phyloP scores from a whole-genome alignment of 2,113 vertebrate species.

The Pollachius pollachius region DNA sequence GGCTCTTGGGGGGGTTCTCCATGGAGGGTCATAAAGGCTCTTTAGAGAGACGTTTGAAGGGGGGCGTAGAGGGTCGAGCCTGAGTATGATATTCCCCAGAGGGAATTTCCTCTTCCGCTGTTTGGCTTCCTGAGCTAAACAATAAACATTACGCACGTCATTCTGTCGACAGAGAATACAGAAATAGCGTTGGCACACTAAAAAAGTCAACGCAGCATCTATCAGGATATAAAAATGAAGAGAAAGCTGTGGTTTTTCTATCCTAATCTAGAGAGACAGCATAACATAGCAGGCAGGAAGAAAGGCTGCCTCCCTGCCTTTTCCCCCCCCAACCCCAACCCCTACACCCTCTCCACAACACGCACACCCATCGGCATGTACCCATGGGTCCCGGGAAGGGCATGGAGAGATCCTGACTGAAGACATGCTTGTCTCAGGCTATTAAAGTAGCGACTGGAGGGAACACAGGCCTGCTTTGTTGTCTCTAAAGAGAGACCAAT shows the following conservation, averaged over 20 bases:
- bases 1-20: conserved; percentile 40
- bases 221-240: conserved; percentile 19
- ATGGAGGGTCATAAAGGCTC: conserved; percentile 39
- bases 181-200: conserved; percentile 54
- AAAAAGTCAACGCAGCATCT: conserved; percentile 21
- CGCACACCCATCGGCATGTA: conserved; percentile 27
- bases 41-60: conserved; percentile 37
- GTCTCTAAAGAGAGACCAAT: conserved; percentile 43
- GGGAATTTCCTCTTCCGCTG: conserved; percentile 43
- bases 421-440: conserved; percentile 58
- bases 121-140: conserved; percentile 32
- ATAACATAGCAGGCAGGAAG: conserved; percentile 26
- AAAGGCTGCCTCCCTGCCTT: conserved; percentile 28
- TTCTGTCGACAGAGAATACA: conserved; percentile 43
- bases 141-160: conserved; percentile 41
- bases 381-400: conserved; percentile 28
- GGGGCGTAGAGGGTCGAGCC: conserved; percentile 45
- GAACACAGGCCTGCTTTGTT: conserved; percentile 55
- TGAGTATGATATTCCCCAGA: conserved; percentile 43
- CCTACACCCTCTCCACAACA: too few species aligned
- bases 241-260: conserved; percentile 12
- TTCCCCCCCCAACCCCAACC: too few species aligned
- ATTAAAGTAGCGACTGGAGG: conserved; percentile 46
- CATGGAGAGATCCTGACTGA: conserved; percentile 25
- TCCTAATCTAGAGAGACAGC: conserved; percentile 49